Evolutionary conservation across 2,113 vertebrate genomes (phyloP).

Genomic region (Ictalurus furcatus): DNA sequence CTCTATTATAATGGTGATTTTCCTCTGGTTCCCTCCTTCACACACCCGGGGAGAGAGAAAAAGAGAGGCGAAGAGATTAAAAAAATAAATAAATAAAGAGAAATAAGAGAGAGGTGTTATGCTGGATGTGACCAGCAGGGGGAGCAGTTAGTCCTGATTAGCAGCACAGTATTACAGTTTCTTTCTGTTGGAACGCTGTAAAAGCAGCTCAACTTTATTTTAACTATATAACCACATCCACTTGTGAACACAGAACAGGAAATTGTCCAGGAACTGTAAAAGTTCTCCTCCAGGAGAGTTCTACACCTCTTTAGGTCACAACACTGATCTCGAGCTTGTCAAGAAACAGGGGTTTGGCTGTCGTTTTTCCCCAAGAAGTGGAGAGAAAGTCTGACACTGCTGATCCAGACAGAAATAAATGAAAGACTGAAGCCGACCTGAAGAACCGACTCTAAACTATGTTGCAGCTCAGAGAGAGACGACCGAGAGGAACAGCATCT

Average conservation of each 20-base stretch:
- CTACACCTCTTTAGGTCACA: neutral
- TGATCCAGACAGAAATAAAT: neutral
- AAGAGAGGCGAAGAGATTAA: slow-evolving; percentile 47
- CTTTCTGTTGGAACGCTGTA: neutral
- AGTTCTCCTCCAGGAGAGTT: neutral
- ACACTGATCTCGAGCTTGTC: neutral
- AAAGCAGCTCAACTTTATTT: neutral
- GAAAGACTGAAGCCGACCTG: neutral
- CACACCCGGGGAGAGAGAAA: slow-evolving; percentile 52
- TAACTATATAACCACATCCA: neutral
- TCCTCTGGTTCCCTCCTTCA: slow-evolving; percentile 85
- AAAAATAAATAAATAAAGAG: neutral
- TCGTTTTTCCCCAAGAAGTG: neutral
- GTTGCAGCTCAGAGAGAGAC: no score
- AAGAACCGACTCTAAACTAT: neutral
- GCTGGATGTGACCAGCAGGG: slow-evolving; percentile 40
- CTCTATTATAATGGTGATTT: slow-evolving; percentile 99
- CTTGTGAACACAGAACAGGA: neutral
- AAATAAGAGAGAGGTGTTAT: slow-evolving; percentile 61
- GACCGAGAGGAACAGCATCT: neutral
- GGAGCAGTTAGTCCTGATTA: slow-evolving; percentile 23
- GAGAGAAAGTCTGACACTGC: neutral
- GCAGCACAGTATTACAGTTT: neutral
- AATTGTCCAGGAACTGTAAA: neutral
- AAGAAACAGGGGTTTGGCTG: neutral